These are phyloP conservation scores for Hylia prasina DNA, from an alignment of 2,113 vertebrate genomes.

Conservation along the genomic window DNA sequence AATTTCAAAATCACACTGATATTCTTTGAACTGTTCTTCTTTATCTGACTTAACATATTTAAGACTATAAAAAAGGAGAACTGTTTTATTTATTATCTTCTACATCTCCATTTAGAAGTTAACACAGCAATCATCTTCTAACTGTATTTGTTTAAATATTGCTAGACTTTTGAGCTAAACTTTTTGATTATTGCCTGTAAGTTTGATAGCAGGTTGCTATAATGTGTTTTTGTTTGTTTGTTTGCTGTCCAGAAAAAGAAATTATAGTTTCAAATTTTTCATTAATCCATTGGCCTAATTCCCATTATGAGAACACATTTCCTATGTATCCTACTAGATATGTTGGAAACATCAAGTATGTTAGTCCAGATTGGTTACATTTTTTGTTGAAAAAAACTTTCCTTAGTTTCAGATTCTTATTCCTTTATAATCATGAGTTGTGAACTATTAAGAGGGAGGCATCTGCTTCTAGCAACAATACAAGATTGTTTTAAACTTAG, in stretches of 20 bases:
- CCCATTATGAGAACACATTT: accelerated
- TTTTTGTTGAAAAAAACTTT: neutral
- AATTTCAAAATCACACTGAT: neutral
- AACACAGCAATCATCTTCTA: neutral
- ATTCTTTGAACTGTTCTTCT: neutral
- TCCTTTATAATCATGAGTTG: neutral
- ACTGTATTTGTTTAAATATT: neutral
- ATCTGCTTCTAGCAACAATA: neutral
- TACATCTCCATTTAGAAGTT: neutral
- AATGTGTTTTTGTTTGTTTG: neutral
- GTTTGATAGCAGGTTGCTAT: neutral
- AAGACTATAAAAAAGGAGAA: neutral
- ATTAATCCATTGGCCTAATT: neutral
- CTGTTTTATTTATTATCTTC: neutral
- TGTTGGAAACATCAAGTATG: neutral
- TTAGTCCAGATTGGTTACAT: neutral
- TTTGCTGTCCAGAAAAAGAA: neutral
- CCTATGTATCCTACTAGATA: neutral
- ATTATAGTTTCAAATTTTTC: neutral
- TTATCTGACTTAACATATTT: neutral
- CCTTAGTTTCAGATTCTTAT: neutral
- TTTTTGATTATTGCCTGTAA: neutral
- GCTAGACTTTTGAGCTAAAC: neutral
- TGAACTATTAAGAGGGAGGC: neutral
- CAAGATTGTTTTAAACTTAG: neutral